Evolutionary conservation across 2,113 vertebrate species (phyloP).

Genomic region (Haplochromis vanheusdeni): DNA sequence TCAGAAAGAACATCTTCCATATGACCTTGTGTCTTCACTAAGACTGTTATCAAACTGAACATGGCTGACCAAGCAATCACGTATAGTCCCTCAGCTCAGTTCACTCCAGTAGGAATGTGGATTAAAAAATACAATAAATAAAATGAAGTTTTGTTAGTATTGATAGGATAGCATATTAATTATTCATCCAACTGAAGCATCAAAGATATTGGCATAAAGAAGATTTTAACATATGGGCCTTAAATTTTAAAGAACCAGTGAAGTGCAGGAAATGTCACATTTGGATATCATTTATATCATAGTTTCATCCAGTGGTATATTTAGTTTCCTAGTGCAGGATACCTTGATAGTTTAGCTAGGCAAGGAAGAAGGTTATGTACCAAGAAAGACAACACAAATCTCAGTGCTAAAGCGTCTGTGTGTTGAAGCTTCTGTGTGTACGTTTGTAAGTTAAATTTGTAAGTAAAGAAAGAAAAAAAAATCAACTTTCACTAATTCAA

Average conservation of each 20-base stretch:
- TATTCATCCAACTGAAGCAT: background rate
- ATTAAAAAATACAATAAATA: background rate
- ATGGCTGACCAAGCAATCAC: constrained; percentile 11
- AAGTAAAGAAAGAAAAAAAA: background rate
- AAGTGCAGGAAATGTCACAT: background rate
- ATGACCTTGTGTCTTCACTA: constrained; percentile 22
- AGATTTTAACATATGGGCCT: background rate
- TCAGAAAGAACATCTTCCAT: background rate
- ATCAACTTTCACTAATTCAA: background rate
- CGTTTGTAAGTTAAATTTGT: background rate
- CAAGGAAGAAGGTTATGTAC: background rate
- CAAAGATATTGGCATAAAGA: background rate
- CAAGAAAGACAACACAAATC: background rate
- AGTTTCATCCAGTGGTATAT: background rate
- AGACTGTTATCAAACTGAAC: constrained; percentile 29
- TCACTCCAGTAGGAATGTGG: background rate
- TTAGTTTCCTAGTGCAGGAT: background rate
- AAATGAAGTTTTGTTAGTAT: background rate
- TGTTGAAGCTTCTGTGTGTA: background rate
- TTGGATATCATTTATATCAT: background rate
- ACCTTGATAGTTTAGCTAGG: background rate
- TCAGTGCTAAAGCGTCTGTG: background rate
- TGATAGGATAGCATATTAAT: background rate
- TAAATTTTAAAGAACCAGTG: background rate
- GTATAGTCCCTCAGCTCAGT: background rate